These are phyloP conservation scores for Physocephala rufipes DNA, from an alignment of 2,888 invertebrate genomes.

Conservation along the genomic window DNA sequence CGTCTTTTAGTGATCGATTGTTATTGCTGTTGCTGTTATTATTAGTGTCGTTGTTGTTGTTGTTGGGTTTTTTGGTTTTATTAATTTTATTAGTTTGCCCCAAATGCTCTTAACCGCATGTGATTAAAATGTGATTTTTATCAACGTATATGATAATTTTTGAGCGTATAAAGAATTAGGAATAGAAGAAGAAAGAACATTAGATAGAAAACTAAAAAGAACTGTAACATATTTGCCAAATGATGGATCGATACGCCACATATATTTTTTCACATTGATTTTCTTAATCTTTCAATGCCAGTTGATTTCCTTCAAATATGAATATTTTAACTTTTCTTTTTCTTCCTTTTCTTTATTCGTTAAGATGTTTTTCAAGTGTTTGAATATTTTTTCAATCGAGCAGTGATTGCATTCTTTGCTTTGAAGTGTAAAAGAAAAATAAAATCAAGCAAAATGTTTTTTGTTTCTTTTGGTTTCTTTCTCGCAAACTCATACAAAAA, in stretches of 20 bases:
- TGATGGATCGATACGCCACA: background rate
- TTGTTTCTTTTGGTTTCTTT: background rate
- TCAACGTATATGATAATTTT: too few species aligned
- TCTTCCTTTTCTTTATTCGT: background rate
- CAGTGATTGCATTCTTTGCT: background rate
- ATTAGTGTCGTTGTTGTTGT: background rate
- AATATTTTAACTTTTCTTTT: background rate
- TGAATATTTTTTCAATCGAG: background rate
- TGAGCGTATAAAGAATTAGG: too few species aligned
- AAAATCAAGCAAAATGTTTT: background rate
- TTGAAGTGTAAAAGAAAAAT: background rate
- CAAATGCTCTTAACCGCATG: background rate
- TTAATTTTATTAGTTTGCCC: conserved; percentile 17
- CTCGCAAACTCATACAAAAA: background rate
- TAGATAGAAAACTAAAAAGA: background rate
- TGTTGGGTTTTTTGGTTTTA: background rate
- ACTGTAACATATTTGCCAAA: background rate
- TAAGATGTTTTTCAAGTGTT: background rate
- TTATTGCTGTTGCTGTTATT: background rate
- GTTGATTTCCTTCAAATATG: background rate
- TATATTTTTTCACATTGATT: background rate
- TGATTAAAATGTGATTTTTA: too few species aligned
- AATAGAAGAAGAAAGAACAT: too few species aligned
- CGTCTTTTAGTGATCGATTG: background rate
- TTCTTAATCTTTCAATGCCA: too few species aligned